These are phyloP conservation scores for Trichomycterus rosablanca DNA, from an alignment of 2,113 vertebrate genomes.

Conservation along the genomic window DNA sequence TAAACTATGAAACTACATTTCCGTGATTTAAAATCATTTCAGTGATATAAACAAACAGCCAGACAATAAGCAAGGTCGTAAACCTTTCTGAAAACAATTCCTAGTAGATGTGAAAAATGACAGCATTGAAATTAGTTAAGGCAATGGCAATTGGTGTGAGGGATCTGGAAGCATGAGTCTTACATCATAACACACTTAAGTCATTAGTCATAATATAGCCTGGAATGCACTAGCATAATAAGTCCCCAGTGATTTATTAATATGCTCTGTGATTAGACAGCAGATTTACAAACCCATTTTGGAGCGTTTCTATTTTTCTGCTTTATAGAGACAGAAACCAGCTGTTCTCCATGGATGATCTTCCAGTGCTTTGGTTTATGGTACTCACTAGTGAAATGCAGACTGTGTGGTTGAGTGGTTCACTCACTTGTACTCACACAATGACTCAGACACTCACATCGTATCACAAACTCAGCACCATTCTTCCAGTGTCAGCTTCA, in stretches of 20 bases:
- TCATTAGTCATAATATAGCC: too few species aligned
- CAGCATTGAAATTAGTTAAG: too few species aligned
- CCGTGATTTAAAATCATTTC: too few species aligned
- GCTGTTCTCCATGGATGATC: background rate
- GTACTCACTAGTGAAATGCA: slow-evolving; percentile 1
- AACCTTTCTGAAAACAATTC: too few species aligned
- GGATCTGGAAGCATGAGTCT: too few species aligned
- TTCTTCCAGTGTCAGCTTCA: background rate
- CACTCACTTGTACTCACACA: slow-evolving; percentile 2
- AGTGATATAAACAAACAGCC: too few species aligned
- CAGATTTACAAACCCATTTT: background rate
- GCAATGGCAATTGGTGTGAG: too few species aligned
- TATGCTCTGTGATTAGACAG: background rate
- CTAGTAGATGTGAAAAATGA: too few species aligned
- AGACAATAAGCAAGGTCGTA: too few species aligned
- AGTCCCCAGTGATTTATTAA: background rate
- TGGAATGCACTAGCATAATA: slow-evolving; percentile 5
- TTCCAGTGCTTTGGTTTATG: slow-evolving; percentile 10
- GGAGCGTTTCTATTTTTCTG: background rate
- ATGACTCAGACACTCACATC: background rate
- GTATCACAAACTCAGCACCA: background rate
- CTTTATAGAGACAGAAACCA: background rate
- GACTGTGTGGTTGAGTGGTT: background rate
- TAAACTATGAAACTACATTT: too few species aligned
- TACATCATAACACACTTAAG: too few species aligned